Evolutionary conservation across 2,113 vertebrate species (phyloP), one percentile per base, ranked within the genome.

Genomic region (Butorides virescens): DNA sequence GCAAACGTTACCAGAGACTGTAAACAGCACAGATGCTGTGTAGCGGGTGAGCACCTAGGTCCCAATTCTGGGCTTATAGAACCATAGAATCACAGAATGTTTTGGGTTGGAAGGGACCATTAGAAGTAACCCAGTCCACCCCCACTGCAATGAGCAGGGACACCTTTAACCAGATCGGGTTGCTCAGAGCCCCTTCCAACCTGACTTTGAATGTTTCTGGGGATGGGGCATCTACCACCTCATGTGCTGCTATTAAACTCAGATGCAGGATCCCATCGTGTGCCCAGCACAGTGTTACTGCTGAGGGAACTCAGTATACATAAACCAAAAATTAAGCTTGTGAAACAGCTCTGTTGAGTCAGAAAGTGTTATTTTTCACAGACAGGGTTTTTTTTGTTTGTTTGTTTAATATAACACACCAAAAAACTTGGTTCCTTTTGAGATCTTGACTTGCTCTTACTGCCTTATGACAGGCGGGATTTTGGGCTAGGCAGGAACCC

Each of bases 121-220:
- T 72, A 63, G 37, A 84, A 22, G 17, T 18, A 49, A 42, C 3
- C 16, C 36, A 63, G 18, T 46, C 47, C 85, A 93, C 2, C 4
- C 8, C 2, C 9, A 10, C 13, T 70, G 34, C 65, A 26, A 17
- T 26, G 4, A 29, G 32, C 26, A 86, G 76, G 42, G 37, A 27
- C 19, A 50, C 6, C 18, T 86, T 58, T 36, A 49, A 5, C 10
- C 17, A 15, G n/a, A 58, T 3, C 30, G 63, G 37, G 21, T 11
- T 88, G 18, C 30, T 71, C 55, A 91, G 66, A 88, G 47, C 23
- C 18, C 9, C 0, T 0, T 37, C 30, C n/a, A 65, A 1, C 11
- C 13, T 50, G 46, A n/a, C 7, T 23, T 47, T 19, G 59, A 37
- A 18, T 15, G 3, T 70, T 81, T 73, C 20, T 4, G 15, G 20